Evolutionary conservation across 2,888 invertebrate genomes (phyloP).

Genomic region (Helleia helle): DNA sequence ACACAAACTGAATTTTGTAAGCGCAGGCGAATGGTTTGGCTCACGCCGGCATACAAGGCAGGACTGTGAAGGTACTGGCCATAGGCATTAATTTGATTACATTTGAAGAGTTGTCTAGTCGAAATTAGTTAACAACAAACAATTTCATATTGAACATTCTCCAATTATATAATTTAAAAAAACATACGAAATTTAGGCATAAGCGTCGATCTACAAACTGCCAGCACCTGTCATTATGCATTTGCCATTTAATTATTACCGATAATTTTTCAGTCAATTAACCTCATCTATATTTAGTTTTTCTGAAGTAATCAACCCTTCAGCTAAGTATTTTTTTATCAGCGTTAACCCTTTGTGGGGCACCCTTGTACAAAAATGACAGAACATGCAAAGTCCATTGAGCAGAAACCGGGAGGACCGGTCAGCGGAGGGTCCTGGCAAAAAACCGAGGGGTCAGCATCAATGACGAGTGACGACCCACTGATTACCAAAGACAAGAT

Average conservation of each 20-base stretch:
- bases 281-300: constrained; percentile 20
- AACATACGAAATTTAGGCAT: neutral
- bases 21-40: constrained; percentile 53
- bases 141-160: neutral
- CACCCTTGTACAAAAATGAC: constrained; percentile 36
- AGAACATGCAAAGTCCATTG: constrained; percentile 55
- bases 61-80: constrained; percentile 57
- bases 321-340: constrained; percentile 25
- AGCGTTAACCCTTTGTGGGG: constrained; percentile 37
- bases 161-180: too few species aligned
- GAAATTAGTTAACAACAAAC: neutral
- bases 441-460: constrained; percentile 20
- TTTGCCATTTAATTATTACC: neutral
- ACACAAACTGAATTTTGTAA: constrained; percentile 67
- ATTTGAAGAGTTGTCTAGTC: constrained; percentile 21
- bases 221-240: neutral
- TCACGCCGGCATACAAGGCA: constrained; percentile 33
- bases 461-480: constrained; percentile 14
- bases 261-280: constrained; percentile 5
- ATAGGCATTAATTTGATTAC: constrained; percentile 33
- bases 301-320: constrained; percentile 25
- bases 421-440: constrained; percentile 21
- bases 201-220: neutral
- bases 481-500: constrained; percentile 4
- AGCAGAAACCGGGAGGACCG: constrained; percentile 38